These are phyloP conservation scores for Drosophila asahinai DNA, from an alignment of 1,140 invertebrate species.

Conservation along the genomic window DNA sequence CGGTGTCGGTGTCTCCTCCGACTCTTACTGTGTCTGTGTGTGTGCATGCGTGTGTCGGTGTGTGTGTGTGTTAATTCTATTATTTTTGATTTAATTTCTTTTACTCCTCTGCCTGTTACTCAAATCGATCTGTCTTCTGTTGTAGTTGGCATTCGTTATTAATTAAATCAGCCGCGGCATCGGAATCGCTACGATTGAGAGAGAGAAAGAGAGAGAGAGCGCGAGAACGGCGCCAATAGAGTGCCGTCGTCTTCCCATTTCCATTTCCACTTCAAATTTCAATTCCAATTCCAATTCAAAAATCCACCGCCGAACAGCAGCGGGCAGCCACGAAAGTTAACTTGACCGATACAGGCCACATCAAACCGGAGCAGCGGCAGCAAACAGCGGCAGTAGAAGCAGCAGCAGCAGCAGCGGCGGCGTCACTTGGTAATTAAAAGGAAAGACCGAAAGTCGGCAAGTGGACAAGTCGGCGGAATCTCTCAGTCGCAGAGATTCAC, in stretches of 20 bases:
- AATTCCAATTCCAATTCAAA: conserved; percentile 15
- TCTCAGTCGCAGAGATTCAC: conserved; percentile 62
- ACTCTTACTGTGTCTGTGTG: conserved; percentile 1
- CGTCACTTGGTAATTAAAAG: conserved; percentile 77
- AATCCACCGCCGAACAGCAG: conserved; percentile 10
- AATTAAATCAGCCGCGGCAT: conserved; percentile 71
- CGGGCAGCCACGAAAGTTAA: conserved; percentile 48
- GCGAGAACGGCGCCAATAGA: conserved; percentile 13
- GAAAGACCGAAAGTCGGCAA: conserved; percentile 45
- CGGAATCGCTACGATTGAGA: conserved; percentile 29
- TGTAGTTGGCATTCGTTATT: conserved; percentile 83
- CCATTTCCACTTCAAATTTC: conserved; percentile 32
- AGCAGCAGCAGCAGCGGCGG: conserved; percentile 27
- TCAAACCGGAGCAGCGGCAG: conserved; percentile 38
- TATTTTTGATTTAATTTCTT: conserved; percentile 64
- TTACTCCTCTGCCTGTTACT: conserved; percentile 19
- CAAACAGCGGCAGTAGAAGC: conserved; percentile 44
- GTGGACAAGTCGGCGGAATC: conserved; percentile 17
- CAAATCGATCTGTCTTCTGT: conserved; percentile 69
- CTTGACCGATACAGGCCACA: conserved; percentile 38
- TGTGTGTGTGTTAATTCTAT: conserved; percentile 62
- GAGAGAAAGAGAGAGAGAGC: conserved; percentile 26
- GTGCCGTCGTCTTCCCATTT: conserved; percentile 8
- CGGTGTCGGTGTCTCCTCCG: neutral
- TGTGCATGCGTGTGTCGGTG: neutral